Evolutionary conservation across 1,140 invertebrate genomes (phyloP), one percentile per base, ranked within the genome.

Genomic region (Orchestia grillus): DNA sequence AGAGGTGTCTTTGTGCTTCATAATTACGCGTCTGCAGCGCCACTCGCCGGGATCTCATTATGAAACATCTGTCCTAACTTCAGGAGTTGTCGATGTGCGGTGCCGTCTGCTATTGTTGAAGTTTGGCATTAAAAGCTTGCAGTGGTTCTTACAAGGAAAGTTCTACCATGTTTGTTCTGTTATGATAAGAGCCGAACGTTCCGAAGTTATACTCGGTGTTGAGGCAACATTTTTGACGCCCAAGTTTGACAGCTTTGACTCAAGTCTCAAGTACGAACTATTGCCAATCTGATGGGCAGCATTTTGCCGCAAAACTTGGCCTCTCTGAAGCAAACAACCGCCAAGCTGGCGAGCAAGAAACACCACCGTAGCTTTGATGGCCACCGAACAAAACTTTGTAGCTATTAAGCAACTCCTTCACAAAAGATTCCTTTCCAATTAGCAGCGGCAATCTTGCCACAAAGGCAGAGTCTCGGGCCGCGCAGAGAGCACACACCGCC

Each of bases 391-490:
- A 77, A 77, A 77, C 62, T 77, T 53, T 77, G 62, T 77, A 8
- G 62, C 62, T 77, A 77, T 36, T 77, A 28, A 77, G 62, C 11
- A 77, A 77, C 62, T 77, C 62, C 28, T 36, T 36, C 62, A 77
- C 62, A 77, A 77, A 77, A 77, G 62, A 77, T 77, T 36, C 62
- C 62, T 77, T 77, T 77, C 62, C 62, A 77, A 77, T 77, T 77
- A 77, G 28, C 62, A 77, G 62, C 36, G 62, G 15, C 62, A 77
- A 77, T 77, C 62, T 77, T 28, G 28, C 62, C 62, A 77, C 62
- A 77, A 77, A 77, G 62, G 28, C 47, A 53, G 6, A 28, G 11
- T 1, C 28, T 1, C 28, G 62, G 62, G 15, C 62, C 11, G 11
- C 28, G 62, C 62, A 36, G 11, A 36, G 11, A 77, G 62, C 11